Base-by-base conservation (phyloP, 2,888 invertebrate genomes). In the Sminthurides aquaticus region DNA sequence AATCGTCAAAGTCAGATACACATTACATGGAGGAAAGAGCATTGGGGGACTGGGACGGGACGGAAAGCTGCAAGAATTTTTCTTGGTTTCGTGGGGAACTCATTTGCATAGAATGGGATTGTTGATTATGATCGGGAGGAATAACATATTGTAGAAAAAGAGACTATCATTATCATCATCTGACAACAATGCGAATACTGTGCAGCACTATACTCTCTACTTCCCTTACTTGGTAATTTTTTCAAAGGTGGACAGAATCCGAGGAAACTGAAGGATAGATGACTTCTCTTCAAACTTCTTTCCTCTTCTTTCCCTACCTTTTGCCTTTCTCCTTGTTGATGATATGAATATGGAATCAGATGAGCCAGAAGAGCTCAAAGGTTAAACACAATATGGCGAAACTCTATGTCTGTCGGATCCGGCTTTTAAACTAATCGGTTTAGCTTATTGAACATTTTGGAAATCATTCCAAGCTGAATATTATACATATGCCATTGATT, bases 61-160 rank as follows among this genome's bases (percentile, higher is more conserved):
- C 43, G 43, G 43, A 5, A 34, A 34, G 43, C n/a, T n/a, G n/a
- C 43, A 15, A 34, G 43, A 34, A 34, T 34, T 34, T 34, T 34
- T n/a, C n/a, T 55, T 43, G 27, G 43, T 48, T 63, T 55, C 57
- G 49, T 49, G 57, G 49, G 63, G 26, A 48, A 48, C 69, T 69
- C 69, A 69, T 69, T 69, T 69, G 69, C 69, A 69, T 69, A 67
- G 66, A 69, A 69, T 69, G 66, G 69, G 58, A 64, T 64, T 59
- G 62, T 67, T 67, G 67, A 67, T 67, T 65, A 62, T 67, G 64
- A 67, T 67, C 63, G 63, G 57, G 43, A 63, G 57, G 57, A 49
- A 22, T 34, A 34, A 34, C 15, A 34, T 15, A 34, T 34, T 34
- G 43, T 63, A 60, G 29, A 49, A 57, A 62, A 57, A 57, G 49